These are phyloP conservation scores for Ornithoptera priamus DNA, from an alignment of 2,888 invertebrate genomes.

Conservation along the genomic window DNA sequence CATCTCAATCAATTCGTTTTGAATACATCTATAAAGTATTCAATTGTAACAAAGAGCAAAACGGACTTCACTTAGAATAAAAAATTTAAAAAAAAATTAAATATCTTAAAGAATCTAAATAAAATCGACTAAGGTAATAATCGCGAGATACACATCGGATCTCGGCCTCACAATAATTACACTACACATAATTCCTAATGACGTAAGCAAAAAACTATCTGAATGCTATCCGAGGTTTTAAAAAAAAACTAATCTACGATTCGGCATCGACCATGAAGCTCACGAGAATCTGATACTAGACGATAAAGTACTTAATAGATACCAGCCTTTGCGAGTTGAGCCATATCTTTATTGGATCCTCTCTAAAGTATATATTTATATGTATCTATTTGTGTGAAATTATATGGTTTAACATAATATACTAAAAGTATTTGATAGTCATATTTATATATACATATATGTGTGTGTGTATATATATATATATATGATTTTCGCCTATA, in stretches of 20 bases:
- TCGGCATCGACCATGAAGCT: constrained; percentile 35
- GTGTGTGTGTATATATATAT: no score
- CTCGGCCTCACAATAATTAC: constrained; percentile 58
- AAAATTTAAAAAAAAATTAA: not conserved
- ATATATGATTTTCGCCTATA: no score
- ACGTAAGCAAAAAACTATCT: constrained; percentile 55
- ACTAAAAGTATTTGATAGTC: no score
- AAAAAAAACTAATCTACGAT: constrained; percentile 41
- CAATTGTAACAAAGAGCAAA: constrained; percentile 15
- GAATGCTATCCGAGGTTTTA: constrained; percentile 45
- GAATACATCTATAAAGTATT: not conserved
- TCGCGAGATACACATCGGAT: constrained; percentile 47
- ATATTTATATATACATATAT: no score
- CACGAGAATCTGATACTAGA: not conserved
- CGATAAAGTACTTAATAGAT: constrained; percentile 2
- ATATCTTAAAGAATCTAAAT: constrained; percentile 14
- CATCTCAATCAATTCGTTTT: not conserved
- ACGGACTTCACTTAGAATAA: not conserved
- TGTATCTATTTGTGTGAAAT: no score
- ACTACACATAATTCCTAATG: constrained; percentile 63
- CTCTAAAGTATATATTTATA: not conserved
- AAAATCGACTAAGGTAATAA: constrained; percentile 36
- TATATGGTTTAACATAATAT: no score
- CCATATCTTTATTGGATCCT: not conserved
- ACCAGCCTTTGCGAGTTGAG: not conserved